phyloP scores from a whole-genome alignment of 2,888 invertebrate species.

The Rhamnusium bicolor region DNA sequence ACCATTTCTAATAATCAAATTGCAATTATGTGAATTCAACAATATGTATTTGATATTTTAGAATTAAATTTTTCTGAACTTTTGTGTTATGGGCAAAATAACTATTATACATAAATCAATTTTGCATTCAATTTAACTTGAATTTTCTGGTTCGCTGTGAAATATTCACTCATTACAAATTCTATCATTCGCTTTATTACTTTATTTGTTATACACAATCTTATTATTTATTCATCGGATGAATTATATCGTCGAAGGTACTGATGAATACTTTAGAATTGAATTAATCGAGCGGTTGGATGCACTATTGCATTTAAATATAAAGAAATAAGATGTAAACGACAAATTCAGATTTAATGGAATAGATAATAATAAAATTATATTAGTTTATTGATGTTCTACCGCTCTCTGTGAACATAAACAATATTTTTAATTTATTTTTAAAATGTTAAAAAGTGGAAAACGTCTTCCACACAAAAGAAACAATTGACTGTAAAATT shows the following conservation, averaged over 20 bases:
- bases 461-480: too few species aligned
- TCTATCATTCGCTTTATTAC: neutral
- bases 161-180: constrained; percentile 4
- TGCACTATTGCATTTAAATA: neutral
- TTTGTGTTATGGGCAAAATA: too few species aligned
- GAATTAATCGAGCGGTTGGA: neutral
- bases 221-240: constrained; percentile 14
- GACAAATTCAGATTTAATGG: neutral
- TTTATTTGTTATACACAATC: constrained; percentile 1
- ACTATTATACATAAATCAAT: neutral
- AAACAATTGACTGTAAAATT: too few species aligned
- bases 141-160: neutral
- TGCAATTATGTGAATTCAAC: too few species aligned
- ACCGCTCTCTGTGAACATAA: neutral
- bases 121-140: neutral
- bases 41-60: too few species aligned
- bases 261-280: constrained; percentile 7
- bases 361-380: neutral
- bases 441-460: too few species aligned
- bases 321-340: neutral
- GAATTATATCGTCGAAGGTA: neutral
- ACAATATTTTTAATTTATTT: too few species aligned
- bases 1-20: too few species aligned
- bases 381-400: neutral
- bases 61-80: too few species aligned